Evolutionary conservation across 2,113 vertebrate genomes (phyloP), one percentile per base, ranked within the genome.

Genomic region (Hippoglossus stenolepis): DNA sequence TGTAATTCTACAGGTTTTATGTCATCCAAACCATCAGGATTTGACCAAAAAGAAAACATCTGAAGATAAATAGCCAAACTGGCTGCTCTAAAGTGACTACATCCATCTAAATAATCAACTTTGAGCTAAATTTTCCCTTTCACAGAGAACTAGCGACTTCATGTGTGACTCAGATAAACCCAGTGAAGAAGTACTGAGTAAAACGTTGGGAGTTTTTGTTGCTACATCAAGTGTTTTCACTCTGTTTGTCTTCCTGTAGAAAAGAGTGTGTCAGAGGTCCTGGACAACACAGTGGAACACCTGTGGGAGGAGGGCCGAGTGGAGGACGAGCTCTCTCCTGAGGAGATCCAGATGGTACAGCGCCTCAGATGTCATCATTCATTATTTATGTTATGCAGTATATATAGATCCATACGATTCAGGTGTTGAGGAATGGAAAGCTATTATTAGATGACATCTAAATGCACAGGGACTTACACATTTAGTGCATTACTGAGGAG

Each of bases 301-400:
- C 76, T 91, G 31, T 97, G 96, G 96, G 96, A 96, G 45, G 96
- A 97, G 0, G 65, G 92, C 73, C 91, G 72, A 87, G 94, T 94
- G 51, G 97, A 98, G 77, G 97, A 99, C 3, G 97, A 99, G 47
- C 89, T 98, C 6, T 99, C 98, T 54, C 96, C 98, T 17, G 98
- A 99, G 90, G 98, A 99, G 90, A 96, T 98, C 88, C 98, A 99
- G 84, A 97, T 98, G 97, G 98, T 98, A 93, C 57, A 89, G 20
- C 57, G 15, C 35, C 62, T 75, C 17, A 57, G 1, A 71, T 57
- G 18, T 21, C 53, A 47, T 40, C 14, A 70, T 69, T 51, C 4
- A 43, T 14, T 49, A 18, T 54, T 45, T 31, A 54, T 62, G 21
- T 38, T 40, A 21, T 13, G 13, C 38, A 38, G 4, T 28, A 20